Base-by-base conservation (phyloP, 2,797 vertebrate species). In the Phalloptychus januarius region DNA sequence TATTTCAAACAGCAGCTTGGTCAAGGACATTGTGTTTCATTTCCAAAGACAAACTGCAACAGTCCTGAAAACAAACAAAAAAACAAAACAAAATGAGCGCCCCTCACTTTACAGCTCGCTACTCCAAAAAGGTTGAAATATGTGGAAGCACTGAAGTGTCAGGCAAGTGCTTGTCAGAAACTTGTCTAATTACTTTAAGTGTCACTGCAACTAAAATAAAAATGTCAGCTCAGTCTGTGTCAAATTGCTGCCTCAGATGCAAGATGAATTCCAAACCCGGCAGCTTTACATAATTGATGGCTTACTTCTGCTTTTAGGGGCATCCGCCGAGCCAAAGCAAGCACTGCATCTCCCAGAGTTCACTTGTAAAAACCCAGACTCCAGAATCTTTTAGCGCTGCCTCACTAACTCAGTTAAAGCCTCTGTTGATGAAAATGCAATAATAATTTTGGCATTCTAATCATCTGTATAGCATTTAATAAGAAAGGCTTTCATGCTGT, bases 161-260 rank as follows among this genome's bases (percentile, higher is more conserved):
- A 76, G 61, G 71, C 75, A 48, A 82, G 78, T 56, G 77, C 80
- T 87, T 61, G 70, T 83, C 85, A 74, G 81, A 83, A 45, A 83
- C 80, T 63, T 70, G 73, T 88, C 84, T 84, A 86, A 82, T 86
- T 83, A 65, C 61, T 86, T 89, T 61, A 86, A 89, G 72, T 45
- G 56, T 82, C 80, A 79, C 70, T 20, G 20, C 1, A 73, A 82
- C 77, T 82, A 52, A 89, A 91, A 90, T 86, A 84, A 90, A 90
- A 88, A 88, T 78, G 87, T 84, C 90, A 86, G 67, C 84, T 77
- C 78, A 18, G 81, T 79, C 67, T 79, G 81, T 86, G 86, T 91
- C 85, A 83, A 79, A 87, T 79, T 67, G 81, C 83, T 83, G 76
- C 77, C 81, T 86, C 72, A 52, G 80, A 87, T 86, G 74, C 42